phyloP scores from a whole-genome alignment of 2,888 invertebrate species.

The Apodemia mormo region DNA sequence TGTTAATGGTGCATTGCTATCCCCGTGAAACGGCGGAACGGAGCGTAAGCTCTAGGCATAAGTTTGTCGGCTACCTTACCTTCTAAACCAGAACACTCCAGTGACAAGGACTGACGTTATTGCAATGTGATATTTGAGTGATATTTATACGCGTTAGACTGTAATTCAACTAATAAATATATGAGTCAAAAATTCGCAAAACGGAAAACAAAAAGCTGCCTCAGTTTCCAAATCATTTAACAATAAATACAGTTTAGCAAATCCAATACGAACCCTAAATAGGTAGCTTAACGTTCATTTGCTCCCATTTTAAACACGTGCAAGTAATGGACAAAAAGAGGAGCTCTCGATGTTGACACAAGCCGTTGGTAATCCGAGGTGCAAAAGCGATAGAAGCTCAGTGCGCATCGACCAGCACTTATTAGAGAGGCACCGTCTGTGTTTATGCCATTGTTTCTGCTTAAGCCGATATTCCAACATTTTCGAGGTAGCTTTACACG shows the following conservation, averaged over 20 bases:
- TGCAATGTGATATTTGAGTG: no score
- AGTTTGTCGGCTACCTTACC: no score
- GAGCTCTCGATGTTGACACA: constrained; percentile 32
- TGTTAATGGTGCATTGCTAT: no score
- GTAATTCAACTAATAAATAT: not conserved
- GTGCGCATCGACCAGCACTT: constrained; percentile 57
- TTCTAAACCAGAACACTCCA: no score
- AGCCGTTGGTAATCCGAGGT: constrained; percentile 58
- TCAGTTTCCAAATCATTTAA: not conserved
- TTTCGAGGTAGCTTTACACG: not conserved
- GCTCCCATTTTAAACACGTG: constrained; percentile 14
- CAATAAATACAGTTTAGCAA: not conserved
- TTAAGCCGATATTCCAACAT: constrained; percentile 29
- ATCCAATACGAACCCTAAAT: not conserved
- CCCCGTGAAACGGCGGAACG: no score
- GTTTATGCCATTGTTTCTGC: constrained; percentile 31
- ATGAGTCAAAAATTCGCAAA: not conserved
- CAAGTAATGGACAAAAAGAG: constrained; percentile 21
- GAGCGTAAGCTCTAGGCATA: no score
- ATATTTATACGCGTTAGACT: not conserved
- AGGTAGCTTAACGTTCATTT: constrained; percentile 17
- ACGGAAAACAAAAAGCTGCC: not conserved
- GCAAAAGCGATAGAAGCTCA: constrained; percentile 50
- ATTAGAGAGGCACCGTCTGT: constrained; percentile 48
- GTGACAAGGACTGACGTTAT: no score